Base-by-base conservation (phyloP, 2,888 invertebrate species). In the Vannuccia rotundouncinata region DNA sequence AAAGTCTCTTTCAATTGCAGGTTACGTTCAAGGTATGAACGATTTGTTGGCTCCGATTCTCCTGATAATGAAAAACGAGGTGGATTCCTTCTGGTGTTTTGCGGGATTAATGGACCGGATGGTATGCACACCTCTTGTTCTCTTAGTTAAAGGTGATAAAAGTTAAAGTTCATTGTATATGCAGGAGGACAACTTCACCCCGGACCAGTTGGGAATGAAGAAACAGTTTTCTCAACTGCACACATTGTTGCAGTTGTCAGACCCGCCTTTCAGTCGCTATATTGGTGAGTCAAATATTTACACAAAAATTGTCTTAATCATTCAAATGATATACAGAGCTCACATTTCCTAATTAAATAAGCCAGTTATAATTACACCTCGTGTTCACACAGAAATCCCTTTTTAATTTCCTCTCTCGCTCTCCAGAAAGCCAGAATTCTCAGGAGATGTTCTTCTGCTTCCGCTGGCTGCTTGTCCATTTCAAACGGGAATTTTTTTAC, bases 371-470 rank as follows among this genome's bases (percentile, higher is more conserved):
- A n/a, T n/a, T n/a, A n/a, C n/a, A n/a, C n/a, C n/a, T n/a, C n/a
- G n/a, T n/a, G n/a, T n/a, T n/a, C n/a, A n/a, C n/a, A n/a, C n/a
- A n/a, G n/a, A n/a, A n/a, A n/a, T 45, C 45, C 5, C 17, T 45
- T 45, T 45, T 45, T 45, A 5, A 45, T 45, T 13, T 45, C 45
- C 17, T 45, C 45, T 45, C 17, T 45, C 17, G 5, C 45, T 45
- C 45, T 77, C 29, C 78, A 77, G 92, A 92, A 80, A 91, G 91
- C 82, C 93, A 95, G 86, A 94, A 95, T 84, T 93, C 93, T 0
- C 94, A 93, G 1, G 97, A 98, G 87, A 95, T 99, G 94, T 98
- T 95, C 89, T 99, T 99, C 89, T 96, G 96, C 88, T 99, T 99
- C 90, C 93, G 98, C 10, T 99, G 98, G 97, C 91, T 98, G 30